Evolutionary conservation across 2,113 vertebrate species (phyloP).

Genomic region (Cepphus grylle): DNA sequence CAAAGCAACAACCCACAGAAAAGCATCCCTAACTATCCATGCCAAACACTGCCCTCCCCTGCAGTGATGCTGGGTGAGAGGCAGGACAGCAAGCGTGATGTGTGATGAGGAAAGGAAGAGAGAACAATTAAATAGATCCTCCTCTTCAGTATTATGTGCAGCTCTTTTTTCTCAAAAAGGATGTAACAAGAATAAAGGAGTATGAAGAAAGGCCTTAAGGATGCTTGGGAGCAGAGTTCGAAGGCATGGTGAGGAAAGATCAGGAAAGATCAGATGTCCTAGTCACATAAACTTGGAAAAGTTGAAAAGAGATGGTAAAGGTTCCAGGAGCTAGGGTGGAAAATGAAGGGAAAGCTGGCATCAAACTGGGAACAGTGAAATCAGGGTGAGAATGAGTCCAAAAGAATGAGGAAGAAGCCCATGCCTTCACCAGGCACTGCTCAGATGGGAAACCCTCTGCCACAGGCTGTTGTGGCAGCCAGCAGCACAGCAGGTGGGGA

Average conservation of each 20-base stretch:
- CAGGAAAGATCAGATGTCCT: background rate
- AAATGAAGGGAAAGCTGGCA: background rate
- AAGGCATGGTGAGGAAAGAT: background rate
- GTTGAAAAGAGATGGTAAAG: background rate
- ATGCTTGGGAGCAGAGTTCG: background rate
- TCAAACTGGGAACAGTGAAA: background rate
- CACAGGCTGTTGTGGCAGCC: background rate
- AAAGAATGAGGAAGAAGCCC: background rate
- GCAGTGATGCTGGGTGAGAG: background rate
- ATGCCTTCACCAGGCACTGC: background rate
- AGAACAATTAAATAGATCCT: background rate
- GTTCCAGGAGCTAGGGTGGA: background rate
- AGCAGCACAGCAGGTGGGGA: background rate
- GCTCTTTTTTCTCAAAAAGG: background rate
- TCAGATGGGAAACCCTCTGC: background rate
- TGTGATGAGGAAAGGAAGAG: background rate
- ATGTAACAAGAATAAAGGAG: background rate
- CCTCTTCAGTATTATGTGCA: background rate
- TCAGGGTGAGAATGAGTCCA: background rate
- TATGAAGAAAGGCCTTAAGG: background rate
- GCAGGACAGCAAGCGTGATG: background rate
- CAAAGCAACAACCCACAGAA: background rate
- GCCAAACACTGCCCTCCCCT: background rate
- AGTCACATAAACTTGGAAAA: background rate
- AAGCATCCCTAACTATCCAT: background rate